These are phyloP conservation scores for Characodon lateralis DNA, from an alignment of 2,797 vertebrate species.

Conservation along the genomic window DNA sequence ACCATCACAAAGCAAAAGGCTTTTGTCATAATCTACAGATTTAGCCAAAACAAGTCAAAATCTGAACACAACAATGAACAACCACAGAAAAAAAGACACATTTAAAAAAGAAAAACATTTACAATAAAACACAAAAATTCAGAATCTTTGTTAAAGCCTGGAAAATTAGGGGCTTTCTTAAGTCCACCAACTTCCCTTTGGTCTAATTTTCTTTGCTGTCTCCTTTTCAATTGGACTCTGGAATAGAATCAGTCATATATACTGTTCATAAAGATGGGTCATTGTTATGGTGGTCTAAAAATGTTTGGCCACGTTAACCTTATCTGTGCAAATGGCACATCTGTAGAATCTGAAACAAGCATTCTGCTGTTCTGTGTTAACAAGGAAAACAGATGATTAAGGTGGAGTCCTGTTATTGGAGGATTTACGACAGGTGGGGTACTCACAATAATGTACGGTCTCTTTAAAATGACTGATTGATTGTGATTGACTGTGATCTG, in stretches of 20 bases:
- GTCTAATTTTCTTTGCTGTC: neutral
- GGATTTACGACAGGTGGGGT: neutral
- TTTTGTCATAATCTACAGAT: too few species aligned
- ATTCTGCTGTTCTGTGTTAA: neutral
- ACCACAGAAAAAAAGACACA: too few species aligned
- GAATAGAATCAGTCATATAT: neutral
- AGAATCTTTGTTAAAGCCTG: neutral
- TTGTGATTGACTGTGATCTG: neutral
- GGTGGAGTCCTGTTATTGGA: neutral
- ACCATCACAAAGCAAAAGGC: too few species aligned
- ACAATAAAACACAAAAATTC: too few species aligned
- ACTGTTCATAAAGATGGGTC: too few species aligned
- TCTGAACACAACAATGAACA: too few species aligned
- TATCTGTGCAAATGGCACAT: neutral
- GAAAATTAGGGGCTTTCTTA: neutral
- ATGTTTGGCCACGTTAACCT: neutral
- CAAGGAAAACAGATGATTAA: neutral
- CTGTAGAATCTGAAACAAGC: neutral
- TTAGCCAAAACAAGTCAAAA: too few species aligned
- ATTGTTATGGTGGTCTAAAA: too few species aligned
- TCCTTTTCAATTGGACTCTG: neutral
- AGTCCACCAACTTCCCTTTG: neutral
- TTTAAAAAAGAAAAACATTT: too few species aligned
- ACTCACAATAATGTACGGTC: neutral
- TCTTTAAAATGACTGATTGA: neutral